Base-by-base conservation (phyloP, 2,113 vertebrate species). In the Marmota monax region DNA sequence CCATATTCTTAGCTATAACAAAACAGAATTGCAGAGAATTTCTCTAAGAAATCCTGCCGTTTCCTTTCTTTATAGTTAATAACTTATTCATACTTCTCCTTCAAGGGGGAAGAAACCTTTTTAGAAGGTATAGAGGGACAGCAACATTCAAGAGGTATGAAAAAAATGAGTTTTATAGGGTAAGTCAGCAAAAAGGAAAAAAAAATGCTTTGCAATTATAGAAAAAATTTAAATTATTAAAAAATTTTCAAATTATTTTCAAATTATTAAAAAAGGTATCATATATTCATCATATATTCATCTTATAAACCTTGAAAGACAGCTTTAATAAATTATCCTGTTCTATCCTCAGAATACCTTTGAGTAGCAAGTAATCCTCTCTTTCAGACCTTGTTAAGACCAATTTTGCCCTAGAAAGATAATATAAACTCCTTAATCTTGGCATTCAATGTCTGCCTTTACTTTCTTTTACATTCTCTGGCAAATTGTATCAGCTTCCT, bases 51-150 rank as follows among this genome's bases (percentile, higher is more conserved):
- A 80, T 92, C 32, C 74, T 73, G 25, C 67, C 56, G 67, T 48
- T 96, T 93, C 32, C 18, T 88, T 93, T 95, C 42, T 87, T 94
- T 93, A 91, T 45, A 58, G 45, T 80, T 96, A 82, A 74, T 95
- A 82, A 77, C 1, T 80, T 93, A 73, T 73, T 95, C 90, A 82
- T 96, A 84, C 29, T 79, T 89, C 72, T 80, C 17, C 42, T 79
- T 51, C 86, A 29, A 77, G 29, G 48, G 22, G 17, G 74, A 67
- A 1, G 76, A 95, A 56, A 95, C 84, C 32, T 45, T 86, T 79
- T 56, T 1, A 22, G 39, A 12, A 14, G 7, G 6, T 58, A 32
- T 4, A 29, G 48, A 91, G 51, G 9, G 25, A 82, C 51, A 89
- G 53, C 4, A 87, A 92, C 72, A 22, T 84, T 97, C 39, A 74